Evolutionary conservation across 2,888 invertebrate species (phyloP).

Genomic region (Allophyes oxyacanthae): DNA sequence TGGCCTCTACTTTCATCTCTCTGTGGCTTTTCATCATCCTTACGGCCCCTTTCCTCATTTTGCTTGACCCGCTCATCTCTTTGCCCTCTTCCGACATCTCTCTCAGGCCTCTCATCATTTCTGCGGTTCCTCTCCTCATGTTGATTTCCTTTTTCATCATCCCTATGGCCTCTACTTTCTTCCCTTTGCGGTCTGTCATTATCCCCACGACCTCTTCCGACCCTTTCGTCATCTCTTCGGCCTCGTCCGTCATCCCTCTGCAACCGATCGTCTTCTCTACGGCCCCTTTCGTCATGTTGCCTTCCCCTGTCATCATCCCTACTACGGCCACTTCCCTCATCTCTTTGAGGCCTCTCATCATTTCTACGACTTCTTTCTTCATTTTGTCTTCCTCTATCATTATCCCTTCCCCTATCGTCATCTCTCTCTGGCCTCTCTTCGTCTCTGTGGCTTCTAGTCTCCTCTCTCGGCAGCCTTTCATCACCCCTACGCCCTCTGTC

Average conservation of each 20-base stretch:
- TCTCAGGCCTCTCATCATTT: neutral
- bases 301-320: slow-evolving; percentile 20
- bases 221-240: slow-evolving; percentile 13
- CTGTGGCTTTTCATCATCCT: slow-evolving; percentile 11
- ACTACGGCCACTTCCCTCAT: slow-evolving; percentile 19
- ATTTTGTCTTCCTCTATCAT: too few relatives aligned
- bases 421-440: neutral
- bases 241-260: slow-evolving; percentile 12
- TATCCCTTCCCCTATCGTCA: too few relatives aligned
- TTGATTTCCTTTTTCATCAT: slow-evolving; percentile 32
- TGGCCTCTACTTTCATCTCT: slow-evolving; percentile 24
- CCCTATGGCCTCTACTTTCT: slow-evolving; percentile 23
- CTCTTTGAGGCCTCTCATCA: slow-evolving; percentile 19
- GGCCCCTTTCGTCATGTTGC: neutral
- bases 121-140: too few relatives aligned
- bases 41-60: slow-evolving; percentile 15
- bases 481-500: too few relatives aligned
- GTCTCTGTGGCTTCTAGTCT: too few relatives aligned
- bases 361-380: neutral
- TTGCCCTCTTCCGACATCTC: too few relatives aligned
- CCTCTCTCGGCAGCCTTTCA: too few relatives aligned
- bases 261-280: slow-evolving; percentile 22
- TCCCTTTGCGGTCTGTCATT: slow-evolving; percentile 17
- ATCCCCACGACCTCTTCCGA: slow-evolving; percentile 24
- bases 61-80: too few relatives aligned